phyloP scores from a whole-genome alignment of 2,113 vertebrate genomes.

The Eurystomus gularis region DNA sequence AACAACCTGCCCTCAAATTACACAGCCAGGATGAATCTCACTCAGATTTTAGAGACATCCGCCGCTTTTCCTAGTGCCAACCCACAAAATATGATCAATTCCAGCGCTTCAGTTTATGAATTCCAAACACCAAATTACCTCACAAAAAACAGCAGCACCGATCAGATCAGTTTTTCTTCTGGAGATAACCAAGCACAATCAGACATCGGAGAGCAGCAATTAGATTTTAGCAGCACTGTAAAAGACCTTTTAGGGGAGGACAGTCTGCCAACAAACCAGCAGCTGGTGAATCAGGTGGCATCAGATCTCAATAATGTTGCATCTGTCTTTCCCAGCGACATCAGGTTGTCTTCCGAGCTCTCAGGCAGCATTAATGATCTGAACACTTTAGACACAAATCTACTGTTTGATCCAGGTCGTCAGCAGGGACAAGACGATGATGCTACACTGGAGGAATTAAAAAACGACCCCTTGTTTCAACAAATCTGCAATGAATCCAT shows the following conservation, averaged over 20 bases:
- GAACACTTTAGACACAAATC: conserved; percentile 92
- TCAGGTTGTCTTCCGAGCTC: conserved; percentile 93
- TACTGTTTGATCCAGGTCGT: conserved; percentile 94
- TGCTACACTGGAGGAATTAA: conserved; percentile 88
- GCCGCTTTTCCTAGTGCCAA: conserved; percentile 82
- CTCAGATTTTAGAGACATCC: conserved; percentile 92
- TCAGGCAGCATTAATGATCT: conserved; percentile 95
- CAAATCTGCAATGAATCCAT: conserved; percentile 92
- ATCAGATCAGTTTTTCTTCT: conserved; percentile 85
- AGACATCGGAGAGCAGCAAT: conserved; percentile 82
- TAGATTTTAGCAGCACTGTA: conserved; percentile 89
- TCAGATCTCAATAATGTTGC: conserved; percentile 80
- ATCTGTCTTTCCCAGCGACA: conserved; percentile 87
- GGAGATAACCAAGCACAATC: conserved; percentile 88
- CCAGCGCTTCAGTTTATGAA: conserved; percentile 85
- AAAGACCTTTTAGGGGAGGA: conserved; percentile 88
- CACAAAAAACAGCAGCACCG: conserved; percentile 85
- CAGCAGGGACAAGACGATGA: conserved; percentile 94
- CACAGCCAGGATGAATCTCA: conserved; percentile 97
- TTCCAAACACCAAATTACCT: conserved; percentile 90
- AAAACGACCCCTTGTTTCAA: conserved; percentile 93
- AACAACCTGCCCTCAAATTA: conserved; percentile 93
- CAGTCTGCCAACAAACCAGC: conserved; percentile 81
- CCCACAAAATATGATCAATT: conserved; percentile 82
- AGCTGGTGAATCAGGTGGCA: conserved; percentile 85